Conservation (phyloP, 2,113 vertebrate genomes). For the Sula dactylatra region DNA sequence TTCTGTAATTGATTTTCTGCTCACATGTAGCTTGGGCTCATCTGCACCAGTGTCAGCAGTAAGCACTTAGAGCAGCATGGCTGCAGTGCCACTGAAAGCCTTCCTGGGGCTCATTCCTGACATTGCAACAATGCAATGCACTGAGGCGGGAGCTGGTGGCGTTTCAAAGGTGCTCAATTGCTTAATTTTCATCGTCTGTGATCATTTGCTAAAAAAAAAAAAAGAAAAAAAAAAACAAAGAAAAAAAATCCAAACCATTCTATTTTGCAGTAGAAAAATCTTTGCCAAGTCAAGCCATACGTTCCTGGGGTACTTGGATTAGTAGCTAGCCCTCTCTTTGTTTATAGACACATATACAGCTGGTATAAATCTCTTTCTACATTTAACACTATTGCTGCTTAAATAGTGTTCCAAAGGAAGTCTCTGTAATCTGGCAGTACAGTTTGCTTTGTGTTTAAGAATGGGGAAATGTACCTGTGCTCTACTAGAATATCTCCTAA, state of each 20-base stretch:
- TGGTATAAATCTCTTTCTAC: neutral
- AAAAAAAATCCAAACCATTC: neutral
- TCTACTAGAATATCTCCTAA: neutral
- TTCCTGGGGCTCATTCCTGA: constrained; percentile 21
- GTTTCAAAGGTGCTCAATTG: neutral
- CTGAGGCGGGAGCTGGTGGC: neutral
- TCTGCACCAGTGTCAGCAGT: constrained; percentile 45
- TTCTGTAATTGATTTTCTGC: constrained; percentile 43
- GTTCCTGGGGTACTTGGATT: neutral
- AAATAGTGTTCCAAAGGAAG: neutral
- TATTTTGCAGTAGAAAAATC: neutral
- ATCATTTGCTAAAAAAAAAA: constrained; percentile 7
- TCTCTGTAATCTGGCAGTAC: neutral
- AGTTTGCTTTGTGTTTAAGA: neutral
- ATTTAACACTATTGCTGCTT: neutral
- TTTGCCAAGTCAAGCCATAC: neutral
- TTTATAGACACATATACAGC: neutral
- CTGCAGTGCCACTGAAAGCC: constrained; percentile 39
- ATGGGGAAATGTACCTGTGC: neutral
- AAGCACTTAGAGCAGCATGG: constrained; percentile 50
- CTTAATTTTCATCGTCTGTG: constrained; percentile 15
- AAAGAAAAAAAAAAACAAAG: neutral
- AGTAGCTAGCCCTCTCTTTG: neutral
- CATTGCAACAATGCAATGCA: neutral
- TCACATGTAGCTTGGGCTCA: neutral